Percentiles rank a stretch among this genome's conserved stretches.
Conservation (phyloP, 1,140 invertebrate species). For the Ericerus pela region DNA sequence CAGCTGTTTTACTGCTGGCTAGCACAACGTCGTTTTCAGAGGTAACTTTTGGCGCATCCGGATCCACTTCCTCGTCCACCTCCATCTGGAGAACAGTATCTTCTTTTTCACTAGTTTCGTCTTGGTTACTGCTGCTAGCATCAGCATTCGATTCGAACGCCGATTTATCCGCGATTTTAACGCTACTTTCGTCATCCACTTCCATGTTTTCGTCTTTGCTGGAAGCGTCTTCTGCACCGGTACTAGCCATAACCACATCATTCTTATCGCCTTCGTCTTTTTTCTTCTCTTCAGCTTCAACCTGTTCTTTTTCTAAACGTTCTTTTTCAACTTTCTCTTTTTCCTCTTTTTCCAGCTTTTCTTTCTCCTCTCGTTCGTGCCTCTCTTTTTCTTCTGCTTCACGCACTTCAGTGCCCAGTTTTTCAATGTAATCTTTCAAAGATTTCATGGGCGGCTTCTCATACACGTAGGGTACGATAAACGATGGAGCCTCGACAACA, state of each 20-base stretch:
- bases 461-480: slow-evolving; percentile 84
- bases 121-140: slow-evolving; percentile 20
- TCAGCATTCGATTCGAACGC: slow-evolving; percentile 21
- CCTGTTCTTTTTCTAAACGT: slow-evolving; percentile 2
- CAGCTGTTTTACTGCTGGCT: slow-evolving; percentile 23
- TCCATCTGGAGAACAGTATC: slow-evolving; percentile 20
- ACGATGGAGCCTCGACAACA: slow-evolving; percentile 76
- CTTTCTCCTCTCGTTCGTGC: slow-evolving; percentile 31
- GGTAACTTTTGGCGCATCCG: slow-evolving; percentile 20
- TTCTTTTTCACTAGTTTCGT: slow-evolving; percentile 19
- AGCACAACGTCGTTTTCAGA: slow-evolving; percentile 28
- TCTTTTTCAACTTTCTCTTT: slow-evolving; percentile 29
- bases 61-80: slow-evolving; percentile 18
- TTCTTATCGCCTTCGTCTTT: slow-evolving; percentile 31
- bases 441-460: slow-evolving; percentile 67
- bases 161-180: slow-evolving; percentile 20
- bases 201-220: slow-evolving; percentile 26
- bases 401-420: slow-evolving; percentile 40
- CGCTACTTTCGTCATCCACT: slow-evolving; percentile 12
- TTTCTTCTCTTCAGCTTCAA: slow-evolving; percentile 25
- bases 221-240: slow-evolving; percentile 34
- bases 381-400: slow-evolving; percentile 29
- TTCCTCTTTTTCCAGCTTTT: slow-evolving; percentile 31
- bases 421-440: slow-evolving; percentile 56
- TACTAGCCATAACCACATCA: too few relatives aligned